phyloP scores from a whole-genome alignment of 2,113 vertebrate genomes.

The Climacteris rufus region DNA sequence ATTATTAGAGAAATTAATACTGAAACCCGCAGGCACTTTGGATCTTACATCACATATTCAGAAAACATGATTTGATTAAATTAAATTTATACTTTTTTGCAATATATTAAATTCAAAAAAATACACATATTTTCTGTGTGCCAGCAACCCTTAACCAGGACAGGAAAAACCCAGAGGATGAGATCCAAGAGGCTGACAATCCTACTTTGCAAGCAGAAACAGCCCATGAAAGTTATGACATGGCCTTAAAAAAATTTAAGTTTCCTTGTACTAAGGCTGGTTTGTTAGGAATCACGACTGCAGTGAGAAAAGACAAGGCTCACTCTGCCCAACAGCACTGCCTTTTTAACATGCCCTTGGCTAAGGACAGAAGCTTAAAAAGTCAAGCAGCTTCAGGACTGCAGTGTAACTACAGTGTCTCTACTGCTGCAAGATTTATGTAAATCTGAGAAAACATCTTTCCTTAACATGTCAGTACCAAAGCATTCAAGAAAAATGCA shows the following conservation, averaged over 20 bases:
- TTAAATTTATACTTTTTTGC: not conserved
- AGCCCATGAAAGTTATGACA: not conserved
- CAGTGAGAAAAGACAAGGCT: not conserved
- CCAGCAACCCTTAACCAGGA: not conserved
- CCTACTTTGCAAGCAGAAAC: not conserved
- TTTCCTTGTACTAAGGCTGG: not conserved
- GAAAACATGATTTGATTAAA: not conserved
- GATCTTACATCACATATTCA: not conserved
- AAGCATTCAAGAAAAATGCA: slow-evolving; percentile 3
- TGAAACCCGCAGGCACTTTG: not conserved
- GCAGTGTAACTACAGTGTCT: not conserved
- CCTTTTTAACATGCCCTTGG: not conserved
- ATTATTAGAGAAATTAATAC: not conserved
- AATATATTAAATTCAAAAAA: not conserved
- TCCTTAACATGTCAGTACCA: slow-evolving; percentile 1
- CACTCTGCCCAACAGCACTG: not conserved
- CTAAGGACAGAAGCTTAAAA: not conserved
- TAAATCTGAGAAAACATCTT: not conserved
- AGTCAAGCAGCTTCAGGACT: not conserved
- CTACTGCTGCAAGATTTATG: not conserved
- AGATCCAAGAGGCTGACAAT: not conserved
- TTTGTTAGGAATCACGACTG: not conserved
- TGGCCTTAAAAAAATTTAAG: not conserved
- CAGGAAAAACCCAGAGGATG: not conserved
- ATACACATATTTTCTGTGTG: not conserved